Conservation (phyloP, 2,888 invertebrate genomes). For the Hanleya hanleyi region DNA sequence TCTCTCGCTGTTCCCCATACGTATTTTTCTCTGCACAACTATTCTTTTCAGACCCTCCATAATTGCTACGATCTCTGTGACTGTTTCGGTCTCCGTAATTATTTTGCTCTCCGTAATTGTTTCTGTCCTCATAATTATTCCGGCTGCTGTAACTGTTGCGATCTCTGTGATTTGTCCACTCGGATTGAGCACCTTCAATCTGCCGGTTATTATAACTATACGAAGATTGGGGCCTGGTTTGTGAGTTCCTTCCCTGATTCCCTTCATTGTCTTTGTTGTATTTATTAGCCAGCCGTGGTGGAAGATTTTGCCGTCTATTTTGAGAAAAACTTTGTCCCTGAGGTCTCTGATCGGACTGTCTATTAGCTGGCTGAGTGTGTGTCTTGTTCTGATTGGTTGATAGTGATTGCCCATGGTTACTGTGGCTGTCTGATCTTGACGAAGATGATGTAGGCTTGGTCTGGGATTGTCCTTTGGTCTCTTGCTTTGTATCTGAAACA, state of each 20-base stretch:
- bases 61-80: conserved; percentile 17
- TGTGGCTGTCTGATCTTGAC: not conserved
- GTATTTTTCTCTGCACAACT: too few species aligned
- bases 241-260: too few species aligned
- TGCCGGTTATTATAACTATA: too few species aligned
- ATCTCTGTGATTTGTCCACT: too few species aligned
- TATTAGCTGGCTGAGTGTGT: not conserved
- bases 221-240: too few species aligned
- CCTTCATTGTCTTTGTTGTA: conserved; percentile 12
- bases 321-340: not conserved
- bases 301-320: conserved; percentile 33
- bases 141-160: too few species aligned
- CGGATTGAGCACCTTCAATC: too few species aligned
- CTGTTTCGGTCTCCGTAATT: not conserved
- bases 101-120: conserved; percentile 9
- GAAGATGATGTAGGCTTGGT: not conserved
- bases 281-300: conserved; percentile 30
- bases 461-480: not conserved
- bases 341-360: not conserved
- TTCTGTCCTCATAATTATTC: not conserved
- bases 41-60: not conserved
- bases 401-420: not conserved
- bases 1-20: not conserved
- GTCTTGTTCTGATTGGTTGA: not conserved
- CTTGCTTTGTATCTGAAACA: not conserved